phyloP scores from a whole-genome alignment of 1,140 invertebrate genomes.

The Trypoxylus dichotomus region DNA sequence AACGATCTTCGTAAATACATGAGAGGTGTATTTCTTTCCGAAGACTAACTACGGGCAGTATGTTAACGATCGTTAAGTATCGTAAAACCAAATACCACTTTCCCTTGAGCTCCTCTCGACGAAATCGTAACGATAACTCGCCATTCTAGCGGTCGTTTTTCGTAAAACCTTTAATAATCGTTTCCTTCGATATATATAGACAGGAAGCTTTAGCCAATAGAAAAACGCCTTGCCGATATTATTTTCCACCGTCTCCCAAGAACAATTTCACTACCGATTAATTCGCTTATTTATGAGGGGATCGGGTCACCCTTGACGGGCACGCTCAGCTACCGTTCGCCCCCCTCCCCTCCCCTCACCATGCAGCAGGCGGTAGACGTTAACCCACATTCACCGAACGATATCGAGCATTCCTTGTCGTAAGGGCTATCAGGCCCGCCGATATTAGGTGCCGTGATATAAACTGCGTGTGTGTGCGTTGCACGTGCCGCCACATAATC shows the following conservation, averaged over 20 bases:
- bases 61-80: too few relatives aligned
- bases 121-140: not conserved
- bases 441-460: not conserved
- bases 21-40: too few relatives aligned
- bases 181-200: not conserved
- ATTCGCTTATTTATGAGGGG: not conserved
- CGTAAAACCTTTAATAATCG: not conserved
- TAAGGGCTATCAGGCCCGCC: not conserved
- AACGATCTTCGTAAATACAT: too few relatives aligned
- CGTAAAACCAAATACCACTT: too few relatives aligned
- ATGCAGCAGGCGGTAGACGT: not conserved
- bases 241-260: not conserved
- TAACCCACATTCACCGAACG: not conserved
- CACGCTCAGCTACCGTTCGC: not conserved
- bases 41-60: too few relatives aligned
- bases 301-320: not conserved
- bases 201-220: not conserved
- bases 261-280: slow-evolving; percentile 5
- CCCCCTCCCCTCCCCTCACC: too few relatives aligned
- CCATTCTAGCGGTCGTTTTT: not conserved
- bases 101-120: too few relatives aligned
- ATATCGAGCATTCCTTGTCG: not conserved
- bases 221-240: not conserved
- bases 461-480: not conserved
- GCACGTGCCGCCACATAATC: slow-evolving; percentile 2